Base-by-base conservation (phyloP, 92 coral and sea anemone species). In the Porites evermanni region DNA sequence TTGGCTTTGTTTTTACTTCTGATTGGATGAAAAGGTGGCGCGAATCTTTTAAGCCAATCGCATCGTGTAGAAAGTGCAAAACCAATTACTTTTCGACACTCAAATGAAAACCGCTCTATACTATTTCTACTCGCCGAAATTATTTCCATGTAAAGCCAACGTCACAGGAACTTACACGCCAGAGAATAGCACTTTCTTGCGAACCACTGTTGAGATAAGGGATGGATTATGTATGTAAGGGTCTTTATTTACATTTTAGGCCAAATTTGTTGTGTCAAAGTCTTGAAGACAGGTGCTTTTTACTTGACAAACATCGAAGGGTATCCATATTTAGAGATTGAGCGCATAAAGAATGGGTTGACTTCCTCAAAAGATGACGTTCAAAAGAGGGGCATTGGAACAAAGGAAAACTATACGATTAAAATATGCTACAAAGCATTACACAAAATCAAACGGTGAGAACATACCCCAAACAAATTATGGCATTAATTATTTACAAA, bases 401-500 rank as follows among this genome's bases (percentile, higher is more conserved):
- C 29, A 14, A 12, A 20, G 12, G 2, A 32, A 2, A 72, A 7
- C 5, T 3, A n/a, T n/a, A 21, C 12, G 32, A 75, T 17, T 59
- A 17, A 59, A 59, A 59, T 12, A 17, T 10, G 64, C 14, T 12
- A 10, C 17, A 9, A 26, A 18, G 38, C 10, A 64, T 64, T 7
- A 44, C 12, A 13, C 12, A 21, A 64, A 50, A 79, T 64, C 72
- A 19, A 72, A 50, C 72, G 53, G 64, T 79, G 72, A 20, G 38
- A 79, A 79, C 51, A 18, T 47, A n/a, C n/a, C 20, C 72, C 21
- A 64, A 65, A 79, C 72, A 65, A 64, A 79, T 44, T 9, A 32
- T 21, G 44, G 6, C 60, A 78, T 78, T 1, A 79, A 79, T 79
- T 64, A 79, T 79, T 79, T 12, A 79, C 32, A 17, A 12, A 32